Evolutionary conservation across 2,888 invertebrate species (phyloP).

Genomic region (Heliconius charithonia): DNA sequence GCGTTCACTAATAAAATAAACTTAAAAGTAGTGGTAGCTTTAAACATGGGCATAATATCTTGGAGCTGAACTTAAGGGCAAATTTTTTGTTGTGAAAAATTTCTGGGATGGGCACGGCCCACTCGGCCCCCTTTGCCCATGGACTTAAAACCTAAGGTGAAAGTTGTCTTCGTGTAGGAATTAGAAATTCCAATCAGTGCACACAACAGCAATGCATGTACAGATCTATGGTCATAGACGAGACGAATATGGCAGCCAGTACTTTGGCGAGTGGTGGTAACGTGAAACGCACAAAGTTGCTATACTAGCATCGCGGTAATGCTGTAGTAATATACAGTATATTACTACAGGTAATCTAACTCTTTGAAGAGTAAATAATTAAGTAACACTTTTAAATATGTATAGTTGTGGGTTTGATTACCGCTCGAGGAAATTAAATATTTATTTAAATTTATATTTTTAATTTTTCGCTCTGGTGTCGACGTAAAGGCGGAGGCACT

Average conservation of each 20-base stretch:
- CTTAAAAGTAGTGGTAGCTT: too few relatives aligned
- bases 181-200: constrained; percentile 14
- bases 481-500: too few relatives aligned
- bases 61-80: too few relatives aligned
- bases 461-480: too few relatives aligned
- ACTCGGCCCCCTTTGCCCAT: background rate
- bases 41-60: too few relatives aligned
- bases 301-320: background rate
- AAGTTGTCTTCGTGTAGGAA: constrained; percentile 10
- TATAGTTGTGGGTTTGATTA: too few relatives aligned
- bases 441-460: too few relatives aligned
- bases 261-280: background rate
- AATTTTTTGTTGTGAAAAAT: too few relatives aligned
- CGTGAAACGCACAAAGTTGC: background rate
- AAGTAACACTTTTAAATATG: too few relatives aligned
- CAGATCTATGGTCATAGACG: background rate
- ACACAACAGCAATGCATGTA: background rate
- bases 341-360: background rate
- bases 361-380: background rate
- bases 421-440: too few relatives aligned
- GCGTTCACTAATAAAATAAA: background rate
- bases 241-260: constrained; percentile 21
- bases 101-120: too few relatives aligned
- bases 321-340: background rate
- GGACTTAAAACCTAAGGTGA: constrained; percentile 12